A percentile compares a stretch with the other conserved stretches of the same genome.
These are phyloP conservation scores for Andrena haemorrhoa DNA, from an alignment of 2,888 invertebrate genomes.

Conservation along the genomic window DNA sequence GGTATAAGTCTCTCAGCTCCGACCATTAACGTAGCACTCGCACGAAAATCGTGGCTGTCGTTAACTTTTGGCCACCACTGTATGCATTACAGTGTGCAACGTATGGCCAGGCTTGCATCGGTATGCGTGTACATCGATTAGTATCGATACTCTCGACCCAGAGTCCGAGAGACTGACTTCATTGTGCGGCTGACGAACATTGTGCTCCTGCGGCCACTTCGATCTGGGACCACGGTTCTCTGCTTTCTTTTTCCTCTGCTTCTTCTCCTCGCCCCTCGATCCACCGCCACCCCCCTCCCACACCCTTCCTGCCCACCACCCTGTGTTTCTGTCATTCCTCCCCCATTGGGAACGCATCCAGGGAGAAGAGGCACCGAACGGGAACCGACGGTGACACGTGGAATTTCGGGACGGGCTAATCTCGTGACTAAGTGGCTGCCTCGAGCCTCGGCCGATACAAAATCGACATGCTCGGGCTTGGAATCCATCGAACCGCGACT, in stretches of 20 bases:
- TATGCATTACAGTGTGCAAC: constrained; percentile 58
- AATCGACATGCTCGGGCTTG: constrained; percentile 53
- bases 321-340: constrained; percentile 69
- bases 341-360: constrained; percentile 58
- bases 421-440: constrained; percentile 71
- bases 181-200: constrained; percentile 77
- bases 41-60: background rate
- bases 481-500: constrained; percentile 30
- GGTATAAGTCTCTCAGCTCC: too few relatives aligned
- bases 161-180: constrained; percentile 69
- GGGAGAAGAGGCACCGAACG: constrained; percentile 35
- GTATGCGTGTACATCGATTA: constrained; percentile 74
- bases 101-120: constrained; percentile 35
- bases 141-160: constrained; percentile 75
- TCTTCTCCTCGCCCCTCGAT: constrained; percentile 15
- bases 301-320: constrained; percentile 25
- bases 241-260: constrained; percentile 11
- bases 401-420: constrained; percentile 70
- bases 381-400: constrained; percentile 65
- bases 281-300: too few relatives aligned
- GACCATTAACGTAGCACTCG: background rate
- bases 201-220: constrained; percentile 72
- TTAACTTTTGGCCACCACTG: constrained; percentile 38
- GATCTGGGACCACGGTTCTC: constrained; percentile 40
- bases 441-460: constrained; percentile 58